Conservation (phyloP, 2,888 invertebrate species). For the Pseudeuparius sepicola region DNA sequence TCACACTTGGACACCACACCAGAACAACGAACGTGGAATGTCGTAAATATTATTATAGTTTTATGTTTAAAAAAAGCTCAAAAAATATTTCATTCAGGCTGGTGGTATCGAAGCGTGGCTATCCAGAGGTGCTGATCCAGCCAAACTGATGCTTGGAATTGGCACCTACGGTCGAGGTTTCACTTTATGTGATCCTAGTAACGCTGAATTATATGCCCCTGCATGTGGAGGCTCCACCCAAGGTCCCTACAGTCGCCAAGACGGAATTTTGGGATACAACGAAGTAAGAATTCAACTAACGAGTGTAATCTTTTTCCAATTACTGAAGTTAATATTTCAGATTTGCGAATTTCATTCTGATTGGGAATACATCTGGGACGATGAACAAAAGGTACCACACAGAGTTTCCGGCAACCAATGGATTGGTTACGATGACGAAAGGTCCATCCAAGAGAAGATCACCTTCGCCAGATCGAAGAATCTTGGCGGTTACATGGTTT, state of each 20-base stretch:
- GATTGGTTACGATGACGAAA: constrained; percentile 55
- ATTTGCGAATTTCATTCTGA: constrained; percentile 29
- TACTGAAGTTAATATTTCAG: constrained; percentile 13
- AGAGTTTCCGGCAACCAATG: constrained; percentile 47
- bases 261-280: constrained; percentile 64
- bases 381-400: constrained; percentile 43
- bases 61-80: constrained; percentile 37
- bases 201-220: constrained; percentile 46
- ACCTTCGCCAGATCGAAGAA: constrained; percentile 23
- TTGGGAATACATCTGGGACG: constrained; percentile 26
- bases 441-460: constrained; percentile 44
- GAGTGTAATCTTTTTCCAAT: background rate
- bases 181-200: constrained; percentile 41
- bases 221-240: constrained; percentile 47
- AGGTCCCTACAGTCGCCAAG: constrained; percentile 53
- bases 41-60: constrained; percentile 17
- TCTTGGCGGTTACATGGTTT: constrained; percentile 57
- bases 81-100: constrained; percentile 38
- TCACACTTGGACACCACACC: constrained; percentile 37
- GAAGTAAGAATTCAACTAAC: constrained; percentile 44
- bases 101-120: constrained; percentile 45
- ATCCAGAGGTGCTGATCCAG: constrained; percentile 44
- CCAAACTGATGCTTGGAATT: constrained; percentile 60
- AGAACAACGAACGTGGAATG: constrained; percentile 14
- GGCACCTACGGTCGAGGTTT: constrained; percentile 63